Base-by-base conservation (phyloP, 2,113 vertebrate species). In the Cyprinodon variegatus region DNA sequence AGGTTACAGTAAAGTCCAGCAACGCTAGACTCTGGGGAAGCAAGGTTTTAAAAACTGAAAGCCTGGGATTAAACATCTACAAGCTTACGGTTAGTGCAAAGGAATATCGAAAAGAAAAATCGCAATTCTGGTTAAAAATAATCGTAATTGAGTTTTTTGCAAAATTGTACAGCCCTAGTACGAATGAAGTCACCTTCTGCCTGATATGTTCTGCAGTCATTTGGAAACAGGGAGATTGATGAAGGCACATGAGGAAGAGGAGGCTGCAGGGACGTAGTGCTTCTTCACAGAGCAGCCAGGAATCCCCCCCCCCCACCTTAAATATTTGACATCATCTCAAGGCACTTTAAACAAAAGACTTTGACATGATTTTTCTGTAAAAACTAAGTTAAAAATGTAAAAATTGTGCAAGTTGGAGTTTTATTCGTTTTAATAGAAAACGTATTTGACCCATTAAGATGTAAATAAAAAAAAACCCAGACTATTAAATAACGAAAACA, bases 151-250 rank as follows among this genome's bases (percentile, higher is more conserved):
- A 29, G 29, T 29, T 29, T 29, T 29, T 29, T 29, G 29, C 29
- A 29, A 29, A 29, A 29, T 29, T 29, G 29, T 29, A 29, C 29
- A 29, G 29, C 29, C 29, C 29, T 29, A 29, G 29, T 29, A 29
- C 29, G 29, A 29, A 29, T 29, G 29, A 29, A 29, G 22, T 37
- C 48, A 39, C 39, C 57, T 1, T 63, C 45, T 63, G 11, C 64
- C 70, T 48, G 45, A 78, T 87, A 92, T 88, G 90, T 92, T 92
- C 88, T 80, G 85, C 82, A 61, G 70, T 85, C 86, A 22, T 61
- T 66, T 77, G 79, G 75, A 82, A 75, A 75, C 17, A 0, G 22
- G 60, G 43, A 41, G 79, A 81, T 80, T 69, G 73, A 79, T 11
- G 65, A 92, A 92, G 91, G 91, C 91, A 92, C 90, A 14, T 11